Percentiles rank a stretch among this genome's conserved stretches.
Evolutionary conservation across 2,797 vertebrate species (phyloP).

Genomic region (Streptopelia turtur): DNA sequence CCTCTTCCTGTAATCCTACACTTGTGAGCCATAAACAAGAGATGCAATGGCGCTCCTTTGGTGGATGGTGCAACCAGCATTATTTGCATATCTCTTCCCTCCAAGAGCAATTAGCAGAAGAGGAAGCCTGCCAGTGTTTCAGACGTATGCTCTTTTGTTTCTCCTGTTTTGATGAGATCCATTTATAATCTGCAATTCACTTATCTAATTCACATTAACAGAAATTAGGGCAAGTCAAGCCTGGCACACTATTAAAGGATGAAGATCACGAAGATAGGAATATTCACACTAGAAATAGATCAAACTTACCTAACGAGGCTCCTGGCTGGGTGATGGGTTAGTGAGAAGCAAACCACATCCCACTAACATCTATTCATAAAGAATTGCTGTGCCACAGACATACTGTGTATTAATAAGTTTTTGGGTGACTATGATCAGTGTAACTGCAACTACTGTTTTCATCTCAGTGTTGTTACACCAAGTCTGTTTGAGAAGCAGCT

Average conservation of each 20-base stretch:
- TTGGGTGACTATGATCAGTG: background rate
- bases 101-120: constrained; percentile 61
- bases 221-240: constrained; percentile 54
- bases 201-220: constrained; percentile 52
- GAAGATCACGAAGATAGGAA: background rate
- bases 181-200: constrained; percentile 58
- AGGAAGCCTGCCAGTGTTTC: constrained; percentile 45
- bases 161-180: constrained; percentile 46
- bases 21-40: constrained; percentile 12
- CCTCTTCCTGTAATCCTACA: background rate
- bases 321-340: background rate
- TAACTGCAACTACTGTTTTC: background rate
- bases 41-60: background rate
- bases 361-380: background rate
- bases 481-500: background rate
- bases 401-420: background rate
- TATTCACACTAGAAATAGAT: constrained; percentile 15
- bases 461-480: background rate
- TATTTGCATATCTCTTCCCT: constrained; percentile 38
- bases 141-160: constrained; percentile 50
- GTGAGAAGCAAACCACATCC: background rate
- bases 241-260: constrained; percentile 14
- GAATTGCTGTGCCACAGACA: background rate
- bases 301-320: constrained; percentile 6
- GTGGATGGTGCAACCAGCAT: background rate